Evolutionary conservation across 2,113 vertebrate genomes (phyloP), one percentile per base, ranked within the genome.

Genomic region (Benitochromis conjunctus): DNA sequence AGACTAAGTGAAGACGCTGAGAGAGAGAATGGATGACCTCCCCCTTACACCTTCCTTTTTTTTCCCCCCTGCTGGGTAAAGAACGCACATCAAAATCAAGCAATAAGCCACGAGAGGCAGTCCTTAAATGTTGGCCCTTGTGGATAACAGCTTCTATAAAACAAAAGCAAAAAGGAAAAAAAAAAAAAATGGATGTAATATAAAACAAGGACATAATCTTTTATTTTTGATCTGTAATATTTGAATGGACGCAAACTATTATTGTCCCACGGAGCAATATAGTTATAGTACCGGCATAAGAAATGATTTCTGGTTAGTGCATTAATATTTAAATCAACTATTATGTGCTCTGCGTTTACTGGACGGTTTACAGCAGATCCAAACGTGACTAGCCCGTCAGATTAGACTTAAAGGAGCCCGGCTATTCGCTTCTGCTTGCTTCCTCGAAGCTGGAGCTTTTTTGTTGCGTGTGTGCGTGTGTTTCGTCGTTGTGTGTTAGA

Each of bases 301-400:
- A 82, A 41, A 88, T 64, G 80, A 87, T 86, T 91, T 90, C 86
- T 82, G 48, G 86, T 57, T 18, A 26, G 77, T 31, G 76, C 88
- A 85, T 94, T 88, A 82, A 93, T 90, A 94, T 90, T 90, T 85
- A 92, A 89, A 90, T 90, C 62, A 71, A 83, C 92, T 89, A 19
- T 92, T 85, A 82, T 84, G 78, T 19, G 76, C 88, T 90, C 85
- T 26, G 31, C 18, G 1, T 94, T 94, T 91, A 93, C 89, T 86
- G 74, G 83, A 84, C 77, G 21, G 84, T 93, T 94, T 92, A 92
- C 88, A 87, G 83, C 83, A 8, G 82, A 83, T 76, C 82, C 24
- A 80, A 88, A 92, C 82, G 81, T 90, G 93, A 92, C 88, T 13
- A 2, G 89, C 79, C 85, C 85, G 82, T 87, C 78, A 83, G 88